Conservation (phyloP, 2,888 invertebrate species). For the Fragum whitleyi region DNA sequence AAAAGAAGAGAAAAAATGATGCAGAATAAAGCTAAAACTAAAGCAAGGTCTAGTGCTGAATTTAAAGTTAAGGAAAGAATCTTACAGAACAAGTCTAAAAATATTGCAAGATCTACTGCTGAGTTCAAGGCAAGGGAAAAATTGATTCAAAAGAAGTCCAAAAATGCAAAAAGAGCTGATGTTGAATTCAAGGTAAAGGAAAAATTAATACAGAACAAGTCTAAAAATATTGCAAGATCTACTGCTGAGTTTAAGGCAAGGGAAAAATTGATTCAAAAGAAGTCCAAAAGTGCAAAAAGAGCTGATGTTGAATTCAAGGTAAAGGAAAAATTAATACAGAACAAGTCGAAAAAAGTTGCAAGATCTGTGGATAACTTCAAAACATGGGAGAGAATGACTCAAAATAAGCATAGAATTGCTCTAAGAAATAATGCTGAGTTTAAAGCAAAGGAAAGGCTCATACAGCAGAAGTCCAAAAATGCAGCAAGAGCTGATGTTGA, state of each 20-base stretch:
- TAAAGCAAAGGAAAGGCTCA: slow-evolving; percentile 3
- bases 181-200: neutral
- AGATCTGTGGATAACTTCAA: neutral
- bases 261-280: neutral
- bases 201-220: neutral
- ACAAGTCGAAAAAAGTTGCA: neutral
- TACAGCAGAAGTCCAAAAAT: neutral
- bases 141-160: neutral
- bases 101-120: no score
- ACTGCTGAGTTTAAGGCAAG: neutral
- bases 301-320: neutral
- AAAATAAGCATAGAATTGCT: neutral
- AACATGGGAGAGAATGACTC: neutral
- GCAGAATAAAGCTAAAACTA: neutral
- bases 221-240: slow-evolving; percentile 1
- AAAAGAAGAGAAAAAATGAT: slow-evolving; percentile 9
- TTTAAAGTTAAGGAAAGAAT: no score
- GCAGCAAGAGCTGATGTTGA: neutral
- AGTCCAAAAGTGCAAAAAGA: neutral
- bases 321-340: neutral
- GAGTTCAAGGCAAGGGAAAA: neutral
- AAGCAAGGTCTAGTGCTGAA: no score
- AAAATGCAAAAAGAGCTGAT: neutral
- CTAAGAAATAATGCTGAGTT: neutral
- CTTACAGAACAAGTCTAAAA: no score